Base-by-base conservation (phyloP, 1,140 invertebrate genomes). In the Agrypnia vestita region DNA sequence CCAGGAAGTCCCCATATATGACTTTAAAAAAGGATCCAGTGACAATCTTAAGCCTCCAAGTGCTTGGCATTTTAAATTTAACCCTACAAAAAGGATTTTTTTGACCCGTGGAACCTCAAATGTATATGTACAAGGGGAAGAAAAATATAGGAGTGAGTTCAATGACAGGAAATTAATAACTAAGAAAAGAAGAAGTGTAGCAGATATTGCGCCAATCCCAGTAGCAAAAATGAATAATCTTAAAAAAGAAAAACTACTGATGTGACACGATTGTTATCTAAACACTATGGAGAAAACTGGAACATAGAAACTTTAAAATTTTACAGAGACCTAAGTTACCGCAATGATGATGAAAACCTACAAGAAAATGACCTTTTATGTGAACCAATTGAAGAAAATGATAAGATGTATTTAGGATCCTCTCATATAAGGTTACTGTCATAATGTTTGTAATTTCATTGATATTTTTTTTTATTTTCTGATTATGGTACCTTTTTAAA, bases 281-380 rank as follows among this genome's bases (percentile, higher is more conserved):
- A 69, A 8, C 62, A 67, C 61, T 47, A 69, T 47, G 64, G 64
- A 13, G 64, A 69, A 13, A 46, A 69, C 3, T 69, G 64, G 64
- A 69, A 21, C n/a, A n/a, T n/a, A n/a, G n/a, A n/a, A n/a, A n/a
- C n/a, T n/a, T n/a, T n/a, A n/a, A n/a, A n/a, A n/a, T n/a, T n/a
- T n/a, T n/a, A n/a, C n/a, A n/a, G n/a, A n/a, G n/a, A n/a, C n/a
- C n/a, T n/a, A n/a, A n/a, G n/a, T n/a, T n/a, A n/a, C n/a, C n/a
- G n/a, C n/a, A n/a, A n/a, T n/a, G n/a, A n/a, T n/a, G n/a, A n/a
- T n/a, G n/a, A n/a, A n/a, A n/a, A n/a, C n/a, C n/a, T n/a, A n/a
- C n/a, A n/a, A n/a, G n/a, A n/a, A n/a, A n/a, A n/a, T n/a, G n/a
- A n/a, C n/a, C n/a, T n/a, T n/a, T n/a, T n/a, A n/a, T n/a, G n/a